Percentiles rank a stretch among this genome's conserved stretches.
Conservation (phyloP, 2,888 invertebrate genomes). For the Synanthedon myopaeformis region DNA sequence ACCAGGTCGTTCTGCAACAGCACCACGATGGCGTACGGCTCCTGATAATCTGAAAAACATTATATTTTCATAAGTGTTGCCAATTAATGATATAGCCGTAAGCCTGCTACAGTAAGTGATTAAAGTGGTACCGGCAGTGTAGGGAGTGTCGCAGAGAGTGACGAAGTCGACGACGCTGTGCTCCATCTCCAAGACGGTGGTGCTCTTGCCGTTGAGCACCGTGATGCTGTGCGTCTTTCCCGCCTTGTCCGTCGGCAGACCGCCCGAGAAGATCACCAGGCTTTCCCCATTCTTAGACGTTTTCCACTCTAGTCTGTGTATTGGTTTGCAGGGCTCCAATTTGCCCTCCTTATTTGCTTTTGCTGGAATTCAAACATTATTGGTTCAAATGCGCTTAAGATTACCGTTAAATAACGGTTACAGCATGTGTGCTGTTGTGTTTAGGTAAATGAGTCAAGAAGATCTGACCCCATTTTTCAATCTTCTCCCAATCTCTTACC, state of each 20-base stretch:
- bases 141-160: constrained; percentile 94
- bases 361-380: constrained; percentile 67
- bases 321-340: constrained; percentile 92
- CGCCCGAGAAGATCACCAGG: constrained; percentile 97
- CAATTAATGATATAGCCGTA: neutral
- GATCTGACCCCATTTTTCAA: too few relatives aligned
- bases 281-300: constrained; percentile 88
- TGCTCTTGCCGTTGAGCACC: constrained; percentile 95
- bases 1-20: constrained; percentile 97
- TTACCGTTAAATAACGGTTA: neutral
- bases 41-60: constrained; percentile 85
- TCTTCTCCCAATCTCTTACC: too few relatives aligned
- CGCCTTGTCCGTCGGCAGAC: constrained; percentile 91
- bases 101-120: too few relatives aligned
- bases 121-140: constrained; percentile 78
- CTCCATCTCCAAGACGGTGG: constrained; percentile 99
- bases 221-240: constrained; percentile 94
- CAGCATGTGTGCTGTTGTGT: too few relatives aligned
- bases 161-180: constrained; percentile 98
- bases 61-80: neutral
- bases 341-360: constrained; percentile 94
- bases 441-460: too few relatives aligned
- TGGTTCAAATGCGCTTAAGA: neutral
- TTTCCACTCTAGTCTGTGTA: constrained; percentile 96
- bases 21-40: constrained; percentile 98